Percentiles rank a stretch among this genome's conserved stretches.
phyloP scores from a whole-genome alignment of 2,888 invertebrate genomes.

The Leptinotarsa peninsularis region DNA sequence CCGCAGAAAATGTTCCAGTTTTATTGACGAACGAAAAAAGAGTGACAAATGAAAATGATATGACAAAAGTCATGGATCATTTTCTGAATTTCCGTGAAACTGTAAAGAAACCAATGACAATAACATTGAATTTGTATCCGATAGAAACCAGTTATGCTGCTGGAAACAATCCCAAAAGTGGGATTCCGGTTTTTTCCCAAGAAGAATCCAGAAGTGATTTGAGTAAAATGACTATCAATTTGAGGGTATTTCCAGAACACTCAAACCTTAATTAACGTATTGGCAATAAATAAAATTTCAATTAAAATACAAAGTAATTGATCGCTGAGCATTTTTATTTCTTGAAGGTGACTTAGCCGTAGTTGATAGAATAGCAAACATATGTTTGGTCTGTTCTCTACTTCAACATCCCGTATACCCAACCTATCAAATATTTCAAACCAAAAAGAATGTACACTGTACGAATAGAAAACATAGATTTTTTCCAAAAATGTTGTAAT shows the following conservation, averaged over 20 bases:
- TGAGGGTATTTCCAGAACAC: neutral
- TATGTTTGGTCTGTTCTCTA: too few relatives aligned
- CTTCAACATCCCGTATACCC: too few relatives aligned
- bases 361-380: too few relatives aligned
- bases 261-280: neutral
- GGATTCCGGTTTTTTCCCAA: neutral
- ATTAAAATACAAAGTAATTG: too few relatives aligned
- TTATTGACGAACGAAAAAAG: neutral
- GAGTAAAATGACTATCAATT: neutral
- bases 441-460: too few relatives aligned
- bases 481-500: too few relatives aligned
- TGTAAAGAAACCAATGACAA: neutral
- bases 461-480: too few relatives aligned
- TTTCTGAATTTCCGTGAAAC: neutral
- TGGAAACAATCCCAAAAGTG: neutral
- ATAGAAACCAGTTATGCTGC: neutral
- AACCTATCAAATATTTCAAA: too few relatives aligned
- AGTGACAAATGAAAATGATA: neutral
- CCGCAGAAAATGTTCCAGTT: neutral
- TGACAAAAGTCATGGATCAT: neutral
- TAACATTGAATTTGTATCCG: slow-evolving; percentile 7
- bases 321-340: too few relatives aligned
- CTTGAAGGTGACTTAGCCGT: too few relatives aligned
- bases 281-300: neutral
- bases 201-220: neutral